Base-by-base conservation (phyloP, 2,797 vertebrate genomes). In the Phrynocephalus guinanensis region DNA sequence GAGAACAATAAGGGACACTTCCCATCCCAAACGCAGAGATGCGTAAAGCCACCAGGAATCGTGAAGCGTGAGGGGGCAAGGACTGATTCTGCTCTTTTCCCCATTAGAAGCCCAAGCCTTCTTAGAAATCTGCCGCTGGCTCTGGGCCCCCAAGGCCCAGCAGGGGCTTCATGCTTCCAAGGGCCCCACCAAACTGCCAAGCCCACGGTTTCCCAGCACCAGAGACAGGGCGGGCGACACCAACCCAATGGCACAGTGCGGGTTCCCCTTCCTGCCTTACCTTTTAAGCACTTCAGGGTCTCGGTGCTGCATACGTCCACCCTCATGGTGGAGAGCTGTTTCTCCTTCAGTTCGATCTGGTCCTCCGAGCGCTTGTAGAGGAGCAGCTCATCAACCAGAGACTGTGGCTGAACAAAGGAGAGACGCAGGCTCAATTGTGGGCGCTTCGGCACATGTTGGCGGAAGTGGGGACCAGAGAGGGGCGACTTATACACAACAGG, bases 241-340 rank as follows among this genome's bases (percentile, higher is more conserved):
- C 38, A 44, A 44, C 20, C 16, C 67, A 22, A 5, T 1, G 20
- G 22, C 67, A 24, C 20, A 5, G 67, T 28, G 67, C 26, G 26
- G 22, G 4, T 26, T 28, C 10, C 68, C 16, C 0, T 16, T 16
- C 0, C 0, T 0, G 0, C 20, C 88, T 93, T 91, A 99, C 99
- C 99, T 98, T 99, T 99, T 11, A 99, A 96, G 88, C 98, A 98
- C 88, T 99, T 99, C 2, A 99, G 97, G 0, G 98, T 99, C 91
- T 99, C 99, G 0, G 98, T 97, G 96, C 98, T 99, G 96, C 98
- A 99, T 7, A 99, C 97, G 0, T 99, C 99, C 88, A 99, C 97
- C 72, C 98, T 95, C 95, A 99, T 98, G 2, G 98, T 96, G 7
- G 98, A 94, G 4, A 99, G 97, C 96, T 99, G 99, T 92, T 99